Base-by-base conservation (phyloP, 1,140 invertebrate species). In the Lepeophtheirus salmonis region DNA sequence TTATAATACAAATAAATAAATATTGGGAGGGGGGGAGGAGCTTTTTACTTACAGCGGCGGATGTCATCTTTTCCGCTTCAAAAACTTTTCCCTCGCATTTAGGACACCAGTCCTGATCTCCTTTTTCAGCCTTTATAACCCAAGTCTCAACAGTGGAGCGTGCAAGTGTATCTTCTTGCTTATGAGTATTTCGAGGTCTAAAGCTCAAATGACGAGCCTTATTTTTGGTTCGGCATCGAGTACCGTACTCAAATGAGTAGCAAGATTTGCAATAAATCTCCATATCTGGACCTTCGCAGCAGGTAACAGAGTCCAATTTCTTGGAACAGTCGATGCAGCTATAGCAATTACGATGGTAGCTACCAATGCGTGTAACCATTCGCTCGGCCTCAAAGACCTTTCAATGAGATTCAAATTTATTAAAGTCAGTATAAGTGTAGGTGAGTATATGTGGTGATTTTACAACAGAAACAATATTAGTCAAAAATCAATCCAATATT, bases 221-320 rank as follows among this genome's bases (percentile, higher is more conserved):
- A 50, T 22, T n/a, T 50, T 56, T 16, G 59, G 50, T 72, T 88
- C 83, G 63, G 86, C 30, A 41, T 10, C 30, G 30, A 6, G 30
- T 86, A 65, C 87, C 87, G 75, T 79, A 89, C 71, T 81, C 83
- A 73, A 81, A 80, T 67, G 80, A 78, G 76, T 83, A 83, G 76
- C 81, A 83, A 72, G 79, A 66, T 71, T 87, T 90, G 74, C 89
- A 97, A 73, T 90, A 96, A 52, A 97, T 82, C 64, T 92, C 85
- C 63, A 76, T 78, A 67, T 91, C 84, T 22, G 88, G 86, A 61
- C 79, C 86, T 67, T 90, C 87, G 68, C 86, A 89, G 53, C 86
- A 84, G 57, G 88, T 71, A 75, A 87, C 82, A 0, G 90, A 96
- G 70, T 97, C 94, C 63, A 97, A 72, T 49, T 91, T 67, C 12